Base-by-base conservation (phyloP, 2,888 invertebrate species). In the Piscicola geometra region DNA sequence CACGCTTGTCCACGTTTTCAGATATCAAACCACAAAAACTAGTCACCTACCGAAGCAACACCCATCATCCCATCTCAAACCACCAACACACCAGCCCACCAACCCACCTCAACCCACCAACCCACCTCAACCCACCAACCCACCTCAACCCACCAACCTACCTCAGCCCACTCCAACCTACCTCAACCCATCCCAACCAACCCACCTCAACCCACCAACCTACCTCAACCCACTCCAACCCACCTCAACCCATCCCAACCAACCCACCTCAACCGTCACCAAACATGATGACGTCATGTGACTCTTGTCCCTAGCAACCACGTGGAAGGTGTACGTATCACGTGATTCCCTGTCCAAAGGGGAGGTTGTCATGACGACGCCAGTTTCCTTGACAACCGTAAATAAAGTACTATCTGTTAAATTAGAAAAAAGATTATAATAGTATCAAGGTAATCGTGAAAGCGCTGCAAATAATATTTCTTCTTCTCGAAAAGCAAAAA, bases 261-360 rank as follows among this genome's bases (percentile, higher is more conserved):
- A 9, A 25, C 60, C 21, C 9, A 56, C 60, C 60, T 56, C n/a
- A 9, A 56, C 60, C 9, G 25, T 25, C 21, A 56, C 60, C 3
- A 5, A n/a, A 25, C 60, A 56, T 21, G 60, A 15, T 21, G 60
- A 56, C 5, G 21, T 15, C 60, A 56, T 56, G 28, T 36, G 35
- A 32, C 60, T 66, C 30, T 30, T 71, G 68, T 77, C 75, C 52
- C 36, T 69, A 47, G 71, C 79, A n/a, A 75, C 76, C 18, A 77
- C 77, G 28, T 60, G 52, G 35, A 79, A 68, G 12, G 70, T 50
- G 56, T 79, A 78, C 30, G 69, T 33, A 33, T 50, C 68, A 25
- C 76, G 71, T 25, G 33, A 25, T 36, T 79, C 79, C 18, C 79
- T 36, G 71, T 79, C 79, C 56, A 79, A 73, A 9, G 35, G n/a